Percentiles rank a stretch among this genome's conserved stretches.
Conservation (phyloP, 2,888 invertebrate genomes). For the Dugesia japonica region DNA sequence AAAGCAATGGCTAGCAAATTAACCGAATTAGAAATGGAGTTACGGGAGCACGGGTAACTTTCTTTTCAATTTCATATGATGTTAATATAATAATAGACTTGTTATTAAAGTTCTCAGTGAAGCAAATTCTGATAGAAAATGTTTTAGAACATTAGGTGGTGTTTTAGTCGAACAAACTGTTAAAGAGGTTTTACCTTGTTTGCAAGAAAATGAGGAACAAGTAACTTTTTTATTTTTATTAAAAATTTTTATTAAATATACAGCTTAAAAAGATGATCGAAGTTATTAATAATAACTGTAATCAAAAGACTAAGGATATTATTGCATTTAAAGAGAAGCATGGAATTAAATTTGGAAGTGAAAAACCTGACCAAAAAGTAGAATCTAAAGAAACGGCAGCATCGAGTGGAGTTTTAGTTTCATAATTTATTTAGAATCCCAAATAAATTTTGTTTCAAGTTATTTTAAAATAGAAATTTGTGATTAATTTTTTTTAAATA, state of each 20-base stretch:
- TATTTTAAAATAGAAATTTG: not conserved
- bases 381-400: no score
- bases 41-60: not conserved
- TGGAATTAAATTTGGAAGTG: not conserved
- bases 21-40: not conserved
- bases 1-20: not conserved
- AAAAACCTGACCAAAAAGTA: not conserved
- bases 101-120: not conserved
- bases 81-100: not conserved
- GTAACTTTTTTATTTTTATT: not conserved
- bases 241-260: not conserved
- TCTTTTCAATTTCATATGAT: not conserved
- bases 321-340: not conserved
- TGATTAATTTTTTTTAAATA: not conserved
- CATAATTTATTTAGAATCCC: no score
- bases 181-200: conserved; percentile 10
- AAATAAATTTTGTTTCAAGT: not conserved
- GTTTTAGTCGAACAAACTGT: conserved; percentile 17
- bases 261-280: not conserved
- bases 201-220: conserved; percentile 20
- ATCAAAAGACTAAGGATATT: conserved; percentile 4
- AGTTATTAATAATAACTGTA: conserved; percentile 1
- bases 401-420: no score
- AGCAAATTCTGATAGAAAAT: not conserved
- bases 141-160: conserved; percentile 21